These are phyloP conservation scores for Thunnus thynnus DNA, from an alignment of 2,113 vertebrate genomes.

Conservation along the genomic window DNA sequence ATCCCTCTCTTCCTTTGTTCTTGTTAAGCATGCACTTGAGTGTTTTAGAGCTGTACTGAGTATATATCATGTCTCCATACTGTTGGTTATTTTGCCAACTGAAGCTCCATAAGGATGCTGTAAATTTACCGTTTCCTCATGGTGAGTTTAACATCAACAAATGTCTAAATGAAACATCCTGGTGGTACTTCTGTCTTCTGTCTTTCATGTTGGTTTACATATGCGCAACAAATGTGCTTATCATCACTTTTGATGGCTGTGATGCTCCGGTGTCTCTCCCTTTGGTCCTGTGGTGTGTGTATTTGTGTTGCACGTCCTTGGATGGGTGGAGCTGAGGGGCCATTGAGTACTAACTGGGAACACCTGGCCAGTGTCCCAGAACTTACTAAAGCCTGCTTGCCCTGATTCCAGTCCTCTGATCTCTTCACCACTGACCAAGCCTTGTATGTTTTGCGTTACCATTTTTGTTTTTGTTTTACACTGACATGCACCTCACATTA, in stretches of 20 bases:
- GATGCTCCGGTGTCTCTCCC: no score
- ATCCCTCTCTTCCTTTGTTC: neutral
- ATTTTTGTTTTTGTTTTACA: no score
- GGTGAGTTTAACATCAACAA: slow-evolving; percentile 9
- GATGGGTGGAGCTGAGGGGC: no score
- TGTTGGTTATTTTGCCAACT: slow-evolving; percentile 18
- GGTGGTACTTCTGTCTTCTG: neutral
- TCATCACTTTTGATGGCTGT: neutral
- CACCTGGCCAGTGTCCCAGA: no score
- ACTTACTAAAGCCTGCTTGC: no score
- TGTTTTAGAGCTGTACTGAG: neutral
- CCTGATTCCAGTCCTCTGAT: no score
- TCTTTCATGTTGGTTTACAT: slow-evolving; percentile 24
- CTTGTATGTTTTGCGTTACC: no score
- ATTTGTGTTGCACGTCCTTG: no score
- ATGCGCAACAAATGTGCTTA: slow-evolving; percentile 23
- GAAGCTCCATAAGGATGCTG: slow-evolving; percentile 1
- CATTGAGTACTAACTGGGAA: no score
- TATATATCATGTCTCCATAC: neutral
- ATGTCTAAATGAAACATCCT: slow-evolving; percentile 38
- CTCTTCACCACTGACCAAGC: no score
- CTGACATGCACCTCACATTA: no score
- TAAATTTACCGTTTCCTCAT: slow-evolving; percentile 26
- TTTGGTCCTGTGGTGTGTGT: no score
- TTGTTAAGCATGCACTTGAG: neutral